Percentiles rank a stretch among this genome's conserved stretches.
Evolutionary conservation across 2,888 invertebrate species (phyloP).

Genomic region (Tipula confusa): DNA sequence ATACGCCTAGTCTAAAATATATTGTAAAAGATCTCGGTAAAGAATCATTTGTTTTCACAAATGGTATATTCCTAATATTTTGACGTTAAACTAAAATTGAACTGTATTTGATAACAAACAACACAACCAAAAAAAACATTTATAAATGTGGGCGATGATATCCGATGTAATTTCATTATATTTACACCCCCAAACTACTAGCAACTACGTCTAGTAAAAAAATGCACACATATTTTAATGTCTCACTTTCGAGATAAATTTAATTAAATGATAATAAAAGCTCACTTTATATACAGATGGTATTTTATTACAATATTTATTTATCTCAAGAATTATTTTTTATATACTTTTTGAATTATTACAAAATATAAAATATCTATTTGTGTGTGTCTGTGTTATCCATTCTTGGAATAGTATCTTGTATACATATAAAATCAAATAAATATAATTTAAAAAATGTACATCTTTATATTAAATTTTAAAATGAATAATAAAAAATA

Average conservation of each 20-base stretch:
- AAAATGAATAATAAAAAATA: background rate
- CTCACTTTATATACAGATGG: background rate
- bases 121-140: no score
- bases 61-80: no score
- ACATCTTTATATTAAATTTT: background rate
- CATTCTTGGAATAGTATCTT: background rate
- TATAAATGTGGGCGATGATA: no score
- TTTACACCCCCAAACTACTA: no score
- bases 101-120: no score
- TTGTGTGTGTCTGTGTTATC: background rate
- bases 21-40: no score
- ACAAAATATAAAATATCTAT: background rate
- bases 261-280: slow-evolving; percentile 12
- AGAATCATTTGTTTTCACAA: no score
- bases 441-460: no score
- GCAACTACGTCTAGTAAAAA: no score
- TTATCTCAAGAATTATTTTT: background rate
- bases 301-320: slow-evolving; percentile 20
- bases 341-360: background rate
- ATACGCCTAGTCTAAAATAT: no score
- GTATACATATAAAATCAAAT: background rate
- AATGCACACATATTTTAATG: background rate
- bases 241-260: background rate
- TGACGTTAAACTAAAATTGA: no score
- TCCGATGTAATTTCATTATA: no score